These are phyloP conservation scores for Eumacrocentrus americanus DNA, from an alignment of 2,888 invertebrate genomes.

Conservation along the genomic window DNA sequence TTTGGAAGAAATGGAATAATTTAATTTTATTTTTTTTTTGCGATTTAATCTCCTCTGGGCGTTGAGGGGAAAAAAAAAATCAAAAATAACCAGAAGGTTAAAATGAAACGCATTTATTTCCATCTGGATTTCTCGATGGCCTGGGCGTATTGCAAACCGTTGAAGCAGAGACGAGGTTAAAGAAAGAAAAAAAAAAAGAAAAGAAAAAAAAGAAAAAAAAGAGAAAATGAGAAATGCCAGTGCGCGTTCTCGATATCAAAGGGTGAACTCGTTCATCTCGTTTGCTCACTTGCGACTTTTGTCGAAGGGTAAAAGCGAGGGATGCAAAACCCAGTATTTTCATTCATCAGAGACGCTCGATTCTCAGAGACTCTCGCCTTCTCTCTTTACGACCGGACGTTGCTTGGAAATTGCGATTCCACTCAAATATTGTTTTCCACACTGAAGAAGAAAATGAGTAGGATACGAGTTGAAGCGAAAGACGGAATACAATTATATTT, in stretches of 20 bases:
- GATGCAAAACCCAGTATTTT: conserved; percentile 19
- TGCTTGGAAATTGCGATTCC: conserved; percentile 26
- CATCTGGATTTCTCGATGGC: conserved; percentile 10
- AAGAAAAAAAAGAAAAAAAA: conserved; percentile 2
- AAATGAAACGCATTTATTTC: conserved; percentile 24
- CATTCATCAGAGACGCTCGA: conserved; percentile 20
- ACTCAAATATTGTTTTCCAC: conserved; percentile 32
- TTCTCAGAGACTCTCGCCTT: conserved; percentile 1
- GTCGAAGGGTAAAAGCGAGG: conserved; percentile 12
- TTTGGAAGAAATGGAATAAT: neutral
- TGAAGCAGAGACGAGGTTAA: conserved; percentile 1
- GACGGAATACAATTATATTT: too few species aligned
- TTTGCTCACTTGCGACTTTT: conserved; percentile 22
- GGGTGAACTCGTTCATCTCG: conserved; percentile 31
- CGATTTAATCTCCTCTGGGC: neutral
- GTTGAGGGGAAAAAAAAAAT: conserved; percentile 1
- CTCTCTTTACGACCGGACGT: conserved; percentile 20
- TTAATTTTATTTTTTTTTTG: neutral
- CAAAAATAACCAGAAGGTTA: conserved; percentile 15
- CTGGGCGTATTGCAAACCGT: conserved; percentile 24
- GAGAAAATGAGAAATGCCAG: conserved; percentile 31
- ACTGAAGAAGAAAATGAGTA: neutral
- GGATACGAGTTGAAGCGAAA: neutral
- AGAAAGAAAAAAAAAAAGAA: conserved; percentile 2
- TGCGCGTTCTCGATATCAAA: conserved; percentile 25